Percentiles rank a stretch among this genome's conserved stretches.
phyloP scores from a whole-genome alignment of 2,888 invertebrate genomes.

The Cryptophagus acutangulus region DNA sequence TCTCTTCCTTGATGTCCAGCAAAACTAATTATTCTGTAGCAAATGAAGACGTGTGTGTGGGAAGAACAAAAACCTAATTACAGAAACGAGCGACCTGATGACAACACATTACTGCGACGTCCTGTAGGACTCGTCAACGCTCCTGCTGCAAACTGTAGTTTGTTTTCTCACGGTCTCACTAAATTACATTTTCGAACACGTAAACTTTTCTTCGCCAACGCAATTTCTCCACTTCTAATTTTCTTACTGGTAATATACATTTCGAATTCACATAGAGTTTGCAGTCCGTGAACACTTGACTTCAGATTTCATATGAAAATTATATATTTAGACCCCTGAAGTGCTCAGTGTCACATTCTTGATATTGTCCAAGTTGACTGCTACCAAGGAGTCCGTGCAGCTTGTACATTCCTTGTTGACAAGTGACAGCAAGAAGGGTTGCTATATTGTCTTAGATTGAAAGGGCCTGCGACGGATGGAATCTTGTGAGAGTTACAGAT shows the following conservation, averaged over 20 bases:
- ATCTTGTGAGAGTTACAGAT: too few species aligned
- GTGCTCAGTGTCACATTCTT: conserved; percentile 31
- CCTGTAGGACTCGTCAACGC: conserved; percentile 43
- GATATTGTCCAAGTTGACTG: conserved; percentile 40
- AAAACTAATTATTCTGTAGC: conserved; percentile 34
- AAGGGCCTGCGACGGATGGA: too few species aligned
- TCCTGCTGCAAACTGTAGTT: conserved; percentile 37
- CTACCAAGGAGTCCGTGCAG: conserved; percentile 35
- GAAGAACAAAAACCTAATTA: conserved; percentile 46
- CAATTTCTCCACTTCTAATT: too few species aligned
- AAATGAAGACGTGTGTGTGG: conserved; percentile 34
- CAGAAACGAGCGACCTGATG: conserved; percentile 47
- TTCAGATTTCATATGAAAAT: conserved; percentile 8
- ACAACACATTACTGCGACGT: conserved; percentile 47
- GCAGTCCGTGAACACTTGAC: conserved; percentile 6
- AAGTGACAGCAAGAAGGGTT: conserved; percentile 44
- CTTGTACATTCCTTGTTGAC: conserved; percentile 41
- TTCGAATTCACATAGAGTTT: too few species aligned
- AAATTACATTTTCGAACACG: conserved; percentile 32
- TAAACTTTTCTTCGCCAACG: conserved; percentile 24
- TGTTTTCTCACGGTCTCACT: conserved; percentile 40
- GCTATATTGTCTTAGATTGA: conserved; percentile 38
- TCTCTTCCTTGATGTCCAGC: conserved; percentile 28
- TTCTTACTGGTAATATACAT: too few species aligned
- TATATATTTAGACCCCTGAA: conserved; percentile 8